phyloP scores from a whole-genome alignment of 2,113 vertebrate genomes.

The Myotis yumanensis region DNA sequence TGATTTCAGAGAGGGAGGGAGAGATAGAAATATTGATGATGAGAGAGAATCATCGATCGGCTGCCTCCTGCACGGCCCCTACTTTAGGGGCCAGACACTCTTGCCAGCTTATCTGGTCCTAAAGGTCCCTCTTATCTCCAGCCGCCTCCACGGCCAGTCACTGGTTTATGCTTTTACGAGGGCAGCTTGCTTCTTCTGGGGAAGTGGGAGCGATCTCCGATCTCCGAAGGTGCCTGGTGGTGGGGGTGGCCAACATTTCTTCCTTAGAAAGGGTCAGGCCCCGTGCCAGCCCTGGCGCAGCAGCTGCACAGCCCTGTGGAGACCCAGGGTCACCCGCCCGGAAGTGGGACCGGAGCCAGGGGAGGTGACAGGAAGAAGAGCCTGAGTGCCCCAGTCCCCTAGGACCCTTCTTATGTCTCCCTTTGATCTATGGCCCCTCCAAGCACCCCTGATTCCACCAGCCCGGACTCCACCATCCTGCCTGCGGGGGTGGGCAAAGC shows the following conservation, averaged over 20 bases:
- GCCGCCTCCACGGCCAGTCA: constrained; percentile 80
- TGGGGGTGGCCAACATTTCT: background rate
- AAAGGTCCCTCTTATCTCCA: constrained; percentile 77
- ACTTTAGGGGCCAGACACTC: background rate
- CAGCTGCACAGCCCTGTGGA: background rate
- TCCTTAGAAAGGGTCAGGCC: background rate
- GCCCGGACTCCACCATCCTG: background rate
- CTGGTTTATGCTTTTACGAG: constrained; percentile 79
- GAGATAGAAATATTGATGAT: no score
- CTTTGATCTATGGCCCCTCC: rapidly evolving
- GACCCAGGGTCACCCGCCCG: background rate
- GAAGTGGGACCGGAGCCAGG: rapidly evolving
- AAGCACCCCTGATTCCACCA: rapidly evolving
- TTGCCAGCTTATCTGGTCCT: constrained; percentile 46
- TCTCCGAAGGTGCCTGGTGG: constrained; percentile 55
- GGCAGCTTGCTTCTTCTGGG: constrained; percentile 69
- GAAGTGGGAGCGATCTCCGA: constrained; percentile 40
- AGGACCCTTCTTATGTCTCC: background rate
- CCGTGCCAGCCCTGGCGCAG: background rate
- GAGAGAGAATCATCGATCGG: no score
- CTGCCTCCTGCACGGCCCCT: background rate
- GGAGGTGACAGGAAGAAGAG: background rate
- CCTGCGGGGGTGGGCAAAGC: background rate
- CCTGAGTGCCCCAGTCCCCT: rapidly evolving
- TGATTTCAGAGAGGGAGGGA: no score